Evolutionary conservation across 1,140 invertebrate genomes (phyloP).

Genomic region (Cotesia vestalis): DNA sequence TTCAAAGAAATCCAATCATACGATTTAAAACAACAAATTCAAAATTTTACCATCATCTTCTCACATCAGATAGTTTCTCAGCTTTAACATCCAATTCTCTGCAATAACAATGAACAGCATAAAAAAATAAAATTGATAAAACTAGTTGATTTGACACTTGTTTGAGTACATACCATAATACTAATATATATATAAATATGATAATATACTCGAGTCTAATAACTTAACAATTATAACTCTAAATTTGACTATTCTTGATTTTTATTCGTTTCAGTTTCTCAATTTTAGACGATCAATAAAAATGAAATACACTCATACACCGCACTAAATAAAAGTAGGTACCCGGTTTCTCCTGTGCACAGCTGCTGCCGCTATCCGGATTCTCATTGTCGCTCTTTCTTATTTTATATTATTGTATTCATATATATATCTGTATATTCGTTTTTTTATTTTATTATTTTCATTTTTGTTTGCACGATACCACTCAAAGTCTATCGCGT

Average conservation of each 20-base stretch:
- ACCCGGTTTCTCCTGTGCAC: slow-evolving; percentile 27
- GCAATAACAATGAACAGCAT: no score
- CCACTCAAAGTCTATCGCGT: slow-evolving; percentile 31
- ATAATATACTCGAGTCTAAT: no score
- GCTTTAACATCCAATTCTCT: no score
- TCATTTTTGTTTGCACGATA: slow-evolving; percentile 37
- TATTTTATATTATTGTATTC: slow-evolving; percentile 39
- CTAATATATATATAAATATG: background rate
- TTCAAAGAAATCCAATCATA: no score
- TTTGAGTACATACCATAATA: slow-evolving; percentile 25
- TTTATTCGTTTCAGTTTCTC: slow-evolving; percentile 60
- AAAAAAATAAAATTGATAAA: no score
- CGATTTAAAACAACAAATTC: no score
- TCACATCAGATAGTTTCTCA: no score
- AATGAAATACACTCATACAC: slow-evolving; percentile 48
- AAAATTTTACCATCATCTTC: no score
- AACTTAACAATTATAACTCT: slow-evolving; percentile 7
- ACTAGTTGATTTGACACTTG: slow-evolving; percentile 9
- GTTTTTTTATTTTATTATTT: slow-evolving; percentile 7
- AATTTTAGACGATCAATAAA: slow-evolving; percentile 59
- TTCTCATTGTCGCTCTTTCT: slow-evolving; percentile 42
- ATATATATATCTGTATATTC: background rate
- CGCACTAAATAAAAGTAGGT: slow-evolving; percentile 39
- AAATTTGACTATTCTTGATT: slow-evolving; percentile 39
- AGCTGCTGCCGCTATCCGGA: slow-evolving; percentile 35